phyloP scores from a whole-genome alignment of 1,140 invertebrate genomes.

The Penaeus indicus region DNA sequence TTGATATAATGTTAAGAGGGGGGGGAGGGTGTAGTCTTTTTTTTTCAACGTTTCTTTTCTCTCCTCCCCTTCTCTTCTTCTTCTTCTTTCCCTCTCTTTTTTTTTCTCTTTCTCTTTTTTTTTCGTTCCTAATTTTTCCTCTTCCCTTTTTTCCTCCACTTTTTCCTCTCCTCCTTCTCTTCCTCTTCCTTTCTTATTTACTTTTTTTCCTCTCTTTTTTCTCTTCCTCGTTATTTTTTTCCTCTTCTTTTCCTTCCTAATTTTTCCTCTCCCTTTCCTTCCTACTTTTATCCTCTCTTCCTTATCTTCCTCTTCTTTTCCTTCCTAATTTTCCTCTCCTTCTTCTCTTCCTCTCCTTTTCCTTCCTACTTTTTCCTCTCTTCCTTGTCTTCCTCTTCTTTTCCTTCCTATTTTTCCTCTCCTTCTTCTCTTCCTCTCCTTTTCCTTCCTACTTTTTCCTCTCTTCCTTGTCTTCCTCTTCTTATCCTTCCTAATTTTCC shows the following conservation, averaged over 20 bases:
- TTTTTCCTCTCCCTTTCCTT: not conserved
- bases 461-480: not conserved
- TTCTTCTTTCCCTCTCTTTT: not conserved
- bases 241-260: not conserved
- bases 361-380: no score
- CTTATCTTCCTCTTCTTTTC: not conserved
- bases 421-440: not conserved
- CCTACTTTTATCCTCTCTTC: not conserved
- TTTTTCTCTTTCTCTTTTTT: not conserved
- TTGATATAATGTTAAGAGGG: no score
- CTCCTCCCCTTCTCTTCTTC: not conserved
- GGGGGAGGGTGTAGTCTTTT: no score
- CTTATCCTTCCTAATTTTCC: not conserved
- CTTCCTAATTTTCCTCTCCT: not conserved
- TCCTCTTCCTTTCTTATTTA: not conserved
- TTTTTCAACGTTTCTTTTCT: no score
- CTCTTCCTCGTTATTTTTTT: not conserved
- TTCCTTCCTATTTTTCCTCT: not conserved
- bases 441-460: not conserved
- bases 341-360: not conserved
- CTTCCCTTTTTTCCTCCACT: not conserved
- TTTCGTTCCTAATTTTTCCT: not conserved
- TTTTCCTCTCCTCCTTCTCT: not conserved
- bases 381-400: not conserved
- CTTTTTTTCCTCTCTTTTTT: not conserved